Conservation (phyloP, 2,888 invertebrate species). For the Cerastoderma edule region DNA sequence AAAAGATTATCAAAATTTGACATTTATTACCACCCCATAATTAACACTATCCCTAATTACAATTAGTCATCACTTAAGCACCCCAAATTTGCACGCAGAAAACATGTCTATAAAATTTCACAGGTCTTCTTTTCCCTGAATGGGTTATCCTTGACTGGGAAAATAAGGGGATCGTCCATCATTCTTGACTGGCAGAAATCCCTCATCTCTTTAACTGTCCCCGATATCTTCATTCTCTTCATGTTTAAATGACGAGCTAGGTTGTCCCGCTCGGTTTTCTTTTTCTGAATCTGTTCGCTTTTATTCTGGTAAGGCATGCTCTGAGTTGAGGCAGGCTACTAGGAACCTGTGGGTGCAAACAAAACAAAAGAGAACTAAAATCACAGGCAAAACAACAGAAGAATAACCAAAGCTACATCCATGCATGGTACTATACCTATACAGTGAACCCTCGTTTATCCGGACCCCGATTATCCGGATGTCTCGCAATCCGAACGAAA, state of each 20-base stretch:
- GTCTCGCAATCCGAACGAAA: too few species aligned
- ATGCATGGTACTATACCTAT: too few species aligned
- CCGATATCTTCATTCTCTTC: slow-evolving; percentile 69
- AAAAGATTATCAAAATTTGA: background rate
- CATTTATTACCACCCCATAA: background rate
- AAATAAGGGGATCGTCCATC: slow-evolving; percentile 75
- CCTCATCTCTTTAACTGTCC: slow-evolving; percentile 74
- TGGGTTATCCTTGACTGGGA: slow-evolving; percentile 81
- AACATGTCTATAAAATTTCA: slow-evolving; percentile 72
- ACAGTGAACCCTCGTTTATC: too few species aligned
- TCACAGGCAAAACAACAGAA: slow-evolving; percentile 13
- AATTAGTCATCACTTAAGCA: background rate
- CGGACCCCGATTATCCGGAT: too few species aligned
- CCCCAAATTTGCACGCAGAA: too few species aligned
- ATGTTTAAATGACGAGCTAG: slow-evolving; percentile 71
- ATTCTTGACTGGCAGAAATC: slow-evolving; percentile 70
- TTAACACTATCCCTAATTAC: background rate
- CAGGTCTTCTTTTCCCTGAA: slow-evolving; percentile 81
- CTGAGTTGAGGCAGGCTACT: slow-evolving; percentile 11
- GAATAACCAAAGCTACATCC: slow-evolving; percentile 3
- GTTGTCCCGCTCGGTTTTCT: slow-evolving; percentile 72
- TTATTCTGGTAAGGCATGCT: slow-evolving; percentile 70
- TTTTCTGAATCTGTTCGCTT: slow-evolving; percentile 72
- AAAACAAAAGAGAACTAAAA: slow-evolving; percentile 25
- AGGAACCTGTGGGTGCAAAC: slow-evolving; percentile 31